Evolutionary conservation across 2,888 invertebrate species (phyloP), one percentile per base, ranked within the genome.

Genomic region (Patella pellucida): DNA sequence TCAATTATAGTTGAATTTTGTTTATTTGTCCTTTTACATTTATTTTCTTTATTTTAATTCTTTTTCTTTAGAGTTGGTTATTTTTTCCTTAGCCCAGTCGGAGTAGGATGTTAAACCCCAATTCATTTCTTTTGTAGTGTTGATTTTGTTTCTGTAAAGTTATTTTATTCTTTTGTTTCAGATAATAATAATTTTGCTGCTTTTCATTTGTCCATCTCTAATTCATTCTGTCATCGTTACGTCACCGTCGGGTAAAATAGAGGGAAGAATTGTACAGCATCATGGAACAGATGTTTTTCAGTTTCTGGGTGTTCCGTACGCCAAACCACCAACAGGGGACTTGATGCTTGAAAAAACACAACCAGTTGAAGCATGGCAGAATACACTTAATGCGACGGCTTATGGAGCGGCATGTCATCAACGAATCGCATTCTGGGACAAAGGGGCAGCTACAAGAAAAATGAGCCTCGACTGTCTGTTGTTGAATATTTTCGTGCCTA

Each of bases 401-500:
- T 76, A 68, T 19, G 75, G 76, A n/a, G 62, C 68, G 4, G 50
- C 70, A 3, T 78, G 78, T 68, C 23, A 68, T n/a, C 76, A 76
- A 62, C 19, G 62, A 62, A 23, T 19, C 23, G 19, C 23, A 0
- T 9, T 1, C 5, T 41, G 41, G 41, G 71, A 75, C 27, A 62
- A 54, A 23, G 14, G 16, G 15, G n/a, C 19, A 62, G 23, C 62
- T 9, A 96, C 97, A 1, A 97, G 97, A 89, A 96, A 96, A 23
- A 95, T 95, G 90, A 62, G 62, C 62, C 23, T 62, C 92, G 98
- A 98, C 92, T 98, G 98, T 89, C 93, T 98, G 7, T 97, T 97
- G 91, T 92, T 98, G 88, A 98, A 97, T 91, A 94, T 98, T 82
- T 98, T 97, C 96, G 96, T 96, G 67, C 97, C 97, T 2, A 50